A percentile compares a stretch with the other conserved stretches of the same genome.
Conservation (phyloP, 2,797 vertebrate species). For the Chromis chromis region DNA sequence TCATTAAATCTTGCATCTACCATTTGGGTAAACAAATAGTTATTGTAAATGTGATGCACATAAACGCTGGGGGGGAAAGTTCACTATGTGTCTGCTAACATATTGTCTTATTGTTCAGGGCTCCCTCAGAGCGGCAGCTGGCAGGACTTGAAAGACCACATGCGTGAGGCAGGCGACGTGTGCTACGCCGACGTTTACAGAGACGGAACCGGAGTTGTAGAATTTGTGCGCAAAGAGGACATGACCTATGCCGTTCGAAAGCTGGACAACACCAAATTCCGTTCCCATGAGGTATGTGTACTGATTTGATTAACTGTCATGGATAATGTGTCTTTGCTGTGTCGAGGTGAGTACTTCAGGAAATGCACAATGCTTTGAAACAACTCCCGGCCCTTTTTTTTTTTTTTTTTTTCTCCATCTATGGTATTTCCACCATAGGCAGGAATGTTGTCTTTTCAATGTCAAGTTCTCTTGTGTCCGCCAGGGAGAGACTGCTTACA, state of each 20-base stretch:
- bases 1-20: too few species aligned
- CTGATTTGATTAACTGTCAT: slow-evolving; percentile 71
- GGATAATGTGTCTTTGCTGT: slow-evolving; percentile 76
- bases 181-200: slow-evolving; percentile 92
- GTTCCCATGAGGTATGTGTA: slow-evolving; percentile 89
- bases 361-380: slow-evolving; percentile 18
- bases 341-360: slow-evolving; percentile 75
- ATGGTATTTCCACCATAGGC: slow-evolving; percentile 48
- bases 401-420: slow-evolving; percentile 25
- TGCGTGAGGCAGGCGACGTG: slow-evolving; percentile 90
- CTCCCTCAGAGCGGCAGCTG: slow-evolving; percentile 92
- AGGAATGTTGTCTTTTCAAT: slow-evolving; percentile 79
- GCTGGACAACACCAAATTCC: slow-evolving; percentile 93
- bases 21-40: background rate
- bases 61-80: background rate
- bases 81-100: rapidly evolving
- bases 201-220: slow-evolving; percentile 91
- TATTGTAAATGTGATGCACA: background rate
- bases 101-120: slow-evolving; percentile 68
- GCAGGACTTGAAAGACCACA: slow-evolving; percentile 94
- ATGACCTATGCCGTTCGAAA: slow-evolving; percentile 92
- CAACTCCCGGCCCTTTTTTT: slow-evolving; percentile 37
- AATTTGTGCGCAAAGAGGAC: slow-evolving; percentile 94
- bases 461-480: slow-evolving; percentile 83
- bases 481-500: slow-evolving; percentile 93